Conservation (phyloP, 1,140 invertebrate genomes). For the Saccostrea glomerata region DNA sequence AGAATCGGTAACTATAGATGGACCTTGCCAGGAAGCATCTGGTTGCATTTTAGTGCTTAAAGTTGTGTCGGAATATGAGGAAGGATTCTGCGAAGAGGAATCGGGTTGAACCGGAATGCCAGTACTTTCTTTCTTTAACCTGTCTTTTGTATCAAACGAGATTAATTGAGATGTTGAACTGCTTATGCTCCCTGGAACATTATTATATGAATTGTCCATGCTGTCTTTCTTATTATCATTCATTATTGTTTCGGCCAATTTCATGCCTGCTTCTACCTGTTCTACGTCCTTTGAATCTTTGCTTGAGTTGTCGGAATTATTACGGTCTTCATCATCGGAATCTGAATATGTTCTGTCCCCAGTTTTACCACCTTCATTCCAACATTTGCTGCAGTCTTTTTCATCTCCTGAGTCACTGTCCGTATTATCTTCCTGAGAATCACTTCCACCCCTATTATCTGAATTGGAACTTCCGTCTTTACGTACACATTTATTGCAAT, state of each 20-base stretch:
- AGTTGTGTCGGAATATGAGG: neutral
- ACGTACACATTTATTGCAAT: neutral
- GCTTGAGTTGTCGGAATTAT: no score
- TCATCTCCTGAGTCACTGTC: neutral
- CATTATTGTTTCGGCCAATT: no score
- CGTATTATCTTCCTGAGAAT: neutral
- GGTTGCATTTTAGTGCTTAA: no score
- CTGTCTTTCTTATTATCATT: no score
- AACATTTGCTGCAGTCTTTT: no score
- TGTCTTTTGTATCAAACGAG: neutral
- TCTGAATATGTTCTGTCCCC: neutral
- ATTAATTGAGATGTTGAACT: neutral
- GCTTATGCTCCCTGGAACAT: no score
- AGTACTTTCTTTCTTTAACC: neutral
- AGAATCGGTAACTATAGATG: no score
- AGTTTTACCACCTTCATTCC: neutral
- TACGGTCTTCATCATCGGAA: neutral
- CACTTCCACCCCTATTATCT: no score
- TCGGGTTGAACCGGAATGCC: neutral
- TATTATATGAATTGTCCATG: no score
- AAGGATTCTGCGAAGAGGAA: neutral
- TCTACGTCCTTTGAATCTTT: no score
- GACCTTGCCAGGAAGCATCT: no score
- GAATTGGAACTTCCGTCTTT: neutral
- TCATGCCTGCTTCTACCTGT: no score